Evolutionary conservation across 2,113 vertebrate species (phyloP), one percentile per base, ranked within the genome.

Genomic region (Heterotis niloticus): DNA sequence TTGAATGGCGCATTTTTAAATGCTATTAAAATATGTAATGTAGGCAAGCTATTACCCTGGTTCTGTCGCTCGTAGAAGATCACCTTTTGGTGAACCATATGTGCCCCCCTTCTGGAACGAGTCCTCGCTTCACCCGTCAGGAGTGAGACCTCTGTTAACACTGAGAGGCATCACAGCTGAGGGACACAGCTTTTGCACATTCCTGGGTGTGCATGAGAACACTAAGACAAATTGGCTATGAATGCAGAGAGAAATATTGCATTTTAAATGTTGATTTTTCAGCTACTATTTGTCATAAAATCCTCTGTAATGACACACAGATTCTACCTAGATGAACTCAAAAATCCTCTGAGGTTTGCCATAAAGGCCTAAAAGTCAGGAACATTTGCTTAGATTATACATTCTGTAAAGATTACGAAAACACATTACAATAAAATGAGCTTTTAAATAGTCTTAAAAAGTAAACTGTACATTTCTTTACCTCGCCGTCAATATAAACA

Each of bases 51-150:
- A 10, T n/a, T 60, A 44, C 28, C 72, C 75, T 60, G 28, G 23
- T 74, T 76, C 59, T 17, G 75, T 80, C 11, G 74, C 56, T 78
- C 80, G 44, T 62, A 77, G 3, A 60, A 70, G 26, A 82, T 81
- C 71, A 51, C 76, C 79, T 78, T 66, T 78, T 51, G 52, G 71
- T 75, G 51, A 82, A 68, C 70, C 68, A 78, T 59, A 77, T 77
- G 4, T 18, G 57, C 74, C 73, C 9, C 72, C 24, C 18, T 60
- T 81, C 77, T 54, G 81, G 74, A 76, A 81, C 80, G 59, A 66
- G 80, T 59, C 76, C 28, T 82, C 79, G 75, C 54, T 13, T 59
- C 69, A 57, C 71, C 51, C 14, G 51, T 74, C 54, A 74, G 57
- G 26, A 57, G 51, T 57, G 23, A 73, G 13, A 20, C 24, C 44